Conservation (phyloP, 1,140 invertebrate species). For the Drosophila lowei region DNA sequence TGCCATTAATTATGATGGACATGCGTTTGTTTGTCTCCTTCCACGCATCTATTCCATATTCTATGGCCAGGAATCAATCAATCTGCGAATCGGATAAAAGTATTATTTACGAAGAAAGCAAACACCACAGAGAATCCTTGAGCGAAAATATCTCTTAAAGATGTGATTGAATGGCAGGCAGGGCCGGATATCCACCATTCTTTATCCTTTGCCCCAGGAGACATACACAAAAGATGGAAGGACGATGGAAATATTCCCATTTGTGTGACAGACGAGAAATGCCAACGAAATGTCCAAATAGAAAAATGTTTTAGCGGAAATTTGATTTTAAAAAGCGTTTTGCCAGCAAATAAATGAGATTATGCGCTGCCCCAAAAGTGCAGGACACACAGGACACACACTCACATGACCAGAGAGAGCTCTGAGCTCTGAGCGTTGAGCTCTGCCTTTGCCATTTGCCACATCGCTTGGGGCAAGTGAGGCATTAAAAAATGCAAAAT, state of each 20-base stretch:
- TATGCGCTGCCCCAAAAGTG: conserved; percentile 79
- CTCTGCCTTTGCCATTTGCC: conserved; percentile 3
- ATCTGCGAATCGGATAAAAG: conserved; percentile 60
- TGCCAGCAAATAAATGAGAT: conserved; percentile 80
- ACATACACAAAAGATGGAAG: conserved; percentile 2
- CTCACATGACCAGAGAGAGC: no score
- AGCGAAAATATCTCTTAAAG: conserved; percentile 37
- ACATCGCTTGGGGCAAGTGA: conserved; percentile 62
- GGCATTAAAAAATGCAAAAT: conserved; percentile 81
- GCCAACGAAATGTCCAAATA: conserved; percentile 64
- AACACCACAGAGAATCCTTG: neutral
- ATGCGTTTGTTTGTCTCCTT: conserved; percentile 16
- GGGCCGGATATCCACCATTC: neutral
- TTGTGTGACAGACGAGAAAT: conserved; percentile 41
- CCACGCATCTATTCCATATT: neutral
- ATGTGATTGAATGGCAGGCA: neutral
- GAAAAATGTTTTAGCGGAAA: conserved; percentile 81
- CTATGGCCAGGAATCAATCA: conserved; percentile 57
- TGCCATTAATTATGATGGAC: conserved; percentile 73
- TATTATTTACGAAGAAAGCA: conserved; percentile 51
- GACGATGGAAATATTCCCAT: conserved; percentile 37
- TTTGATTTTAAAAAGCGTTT: conserved; percentile 82
- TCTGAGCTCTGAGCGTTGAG: neutral
- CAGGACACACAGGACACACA: conserved; percentile 61
- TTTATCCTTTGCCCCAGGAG: conserved; percentile 1